Evolutionary conservation across 2,888 invertebrate species (phyloP).

Genomic region (Lochmaea crataegi): DNA sequence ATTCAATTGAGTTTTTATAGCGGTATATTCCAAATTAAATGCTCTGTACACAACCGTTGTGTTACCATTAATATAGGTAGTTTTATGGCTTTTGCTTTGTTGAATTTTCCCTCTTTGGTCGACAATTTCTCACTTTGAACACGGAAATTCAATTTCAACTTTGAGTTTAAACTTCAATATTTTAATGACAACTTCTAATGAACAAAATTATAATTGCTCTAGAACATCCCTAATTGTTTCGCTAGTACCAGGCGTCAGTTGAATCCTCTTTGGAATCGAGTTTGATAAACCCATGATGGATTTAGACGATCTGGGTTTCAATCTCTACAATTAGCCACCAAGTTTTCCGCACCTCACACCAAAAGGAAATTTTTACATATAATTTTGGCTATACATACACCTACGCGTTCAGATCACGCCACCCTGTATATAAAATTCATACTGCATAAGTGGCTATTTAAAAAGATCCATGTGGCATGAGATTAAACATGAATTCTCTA

Average conservation of each 20-base stretch:
- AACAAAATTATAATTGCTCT: background rate
- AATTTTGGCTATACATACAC: too few relatives aligned
- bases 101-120: background rate
- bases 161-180: background rate
- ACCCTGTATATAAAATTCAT: too few relatives aligned
- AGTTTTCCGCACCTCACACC: too few relatives aligned
- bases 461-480: too few relatives aligned
- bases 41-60: constrained; percentile 11
- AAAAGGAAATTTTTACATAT: too few relatives aligned
- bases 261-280: too few relatives aligned
- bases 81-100: constrained; percentile 7
- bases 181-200: background rate
- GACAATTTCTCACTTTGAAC: constrained; percentile 10
- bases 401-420: too few relatives aligned
- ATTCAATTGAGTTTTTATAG: constrained; percentile 39
- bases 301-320: too few relatives aligned
- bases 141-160: background rate
- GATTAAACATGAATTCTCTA: background rate
- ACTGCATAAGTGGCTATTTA: too few relatives aligned
- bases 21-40: constrained; percentile 26
- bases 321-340: too few relatives aligned
- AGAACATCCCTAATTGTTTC: background rate
- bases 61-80: constrained; percentile 5
- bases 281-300: too few relatives aligned
- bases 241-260: too few relatives aligned